Base-by-base conservation (phyloP, 2,888 invertebrate species). In the Microchrysa polita region DNA sequence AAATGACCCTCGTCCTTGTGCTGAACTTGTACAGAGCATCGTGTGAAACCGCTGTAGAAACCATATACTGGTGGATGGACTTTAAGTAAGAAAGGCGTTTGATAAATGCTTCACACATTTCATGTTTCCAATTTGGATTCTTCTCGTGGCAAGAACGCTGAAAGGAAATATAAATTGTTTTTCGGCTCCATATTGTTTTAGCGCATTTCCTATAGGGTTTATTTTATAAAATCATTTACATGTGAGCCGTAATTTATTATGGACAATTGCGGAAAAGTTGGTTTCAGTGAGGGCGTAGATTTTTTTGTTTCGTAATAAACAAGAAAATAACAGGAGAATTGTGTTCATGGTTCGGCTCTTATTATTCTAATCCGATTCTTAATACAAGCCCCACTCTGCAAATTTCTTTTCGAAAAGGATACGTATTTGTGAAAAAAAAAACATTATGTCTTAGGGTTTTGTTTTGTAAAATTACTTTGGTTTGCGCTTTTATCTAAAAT, bases 101-200 rank as follows among this genome's bases (percentile, higher is more conserved):
- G 69, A 69, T 57, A 69, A 69, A 69, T 69, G 34, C 55, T 10
- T 55, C 18, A 27, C 57, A 69, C 69, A 40, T 69, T 5, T 69
- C 69, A 69, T 14, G 57, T 22, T 69, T 57, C 27, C 40, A 5
- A 10, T 18, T 55, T 40, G 1, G 2, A 34, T 34, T 34, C 7
- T 34, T 34, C 18, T 40, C 12, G 34, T 34, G 4, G 7, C 7
- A 7, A 7, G 27, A 34, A 34, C 27, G 27, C 2, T 34, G 57
- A 40, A 23, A 22, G 48, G 12, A 22, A 65, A 22, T 22, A n/a
- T n/a, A n/a, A n/a, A n/a, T 10, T 5, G 12, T 61, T 40, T 61
- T 9, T 44, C 23, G 1, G 5, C n/a, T 5, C 20, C 65, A 9
- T n/a, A 12, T 5, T 34, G 22, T 65, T 65, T 63, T 42, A 65